These are phyloP conservation scores for Stenopsyche tienmushanensis DNA, from an alignment of 1,140 invertebrate species.

Conservation along the genomic window DNA sequence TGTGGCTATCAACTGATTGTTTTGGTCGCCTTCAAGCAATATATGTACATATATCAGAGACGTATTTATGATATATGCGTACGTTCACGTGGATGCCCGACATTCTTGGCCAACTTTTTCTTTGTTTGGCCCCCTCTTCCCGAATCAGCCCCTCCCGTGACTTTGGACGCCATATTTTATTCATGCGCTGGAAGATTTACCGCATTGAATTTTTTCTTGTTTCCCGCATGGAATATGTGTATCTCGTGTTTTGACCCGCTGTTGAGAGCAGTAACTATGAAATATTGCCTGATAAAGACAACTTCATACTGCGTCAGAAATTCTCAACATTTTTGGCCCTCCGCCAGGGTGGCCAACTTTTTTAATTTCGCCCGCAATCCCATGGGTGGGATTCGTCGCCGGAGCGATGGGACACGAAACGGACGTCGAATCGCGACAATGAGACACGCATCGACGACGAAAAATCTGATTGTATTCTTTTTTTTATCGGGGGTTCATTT, in stretches of 20 bases:
- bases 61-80: not conserved
- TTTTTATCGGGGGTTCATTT: not conserved
- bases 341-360: not conserved
- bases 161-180: conserved; percentile 34
- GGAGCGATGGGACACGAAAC: not conserved
- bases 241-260: conserved; percentile 12
- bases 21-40: too few relatives aligned
- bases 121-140: conserved; percentile 2
- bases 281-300: conserved; percentile 36
- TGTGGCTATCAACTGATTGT: too few relatives aligned
- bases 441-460: not conserved
- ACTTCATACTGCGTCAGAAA: conserved; percentile 18
- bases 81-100: not conserved
- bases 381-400: not conserved
- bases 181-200: conserved; percentile 38
- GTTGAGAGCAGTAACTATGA: conserved; percentile 29
- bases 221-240: conserved; percentile 7
- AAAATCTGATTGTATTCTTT: not conserved
- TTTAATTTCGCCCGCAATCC: conserved; percentile 2
- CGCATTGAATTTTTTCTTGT: conserved; percentile 26
- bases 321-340: conserved; percentile 15
- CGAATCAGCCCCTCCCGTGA: not conserved
- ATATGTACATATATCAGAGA: too few relatives aligned
- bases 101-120: not conserved
- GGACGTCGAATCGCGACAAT: not conserved